Evolutionary conservation across 2,888 invertebrate species (phyloP).

Genomic region (Parnassius mnemosyne): DNA sequence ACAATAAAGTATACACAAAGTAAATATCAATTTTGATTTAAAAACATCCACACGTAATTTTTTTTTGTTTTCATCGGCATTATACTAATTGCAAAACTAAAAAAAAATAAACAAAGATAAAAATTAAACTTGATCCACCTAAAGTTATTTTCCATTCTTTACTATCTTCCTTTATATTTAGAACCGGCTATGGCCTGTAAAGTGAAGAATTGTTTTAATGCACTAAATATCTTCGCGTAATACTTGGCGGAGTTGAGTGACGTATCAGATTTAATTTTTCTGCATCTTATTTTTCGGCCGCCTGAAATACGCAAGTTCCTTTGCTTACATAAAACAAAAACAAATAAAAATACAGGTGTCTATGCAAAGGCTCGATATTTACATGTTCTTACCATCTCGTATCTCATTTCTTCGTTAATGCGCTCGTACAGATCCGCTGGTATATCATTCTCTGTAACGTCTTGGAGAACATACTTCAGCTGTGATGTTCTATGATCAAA

Average conservation of each 20-base stretch:
- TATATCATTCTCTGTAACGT: constrained; percentile 94
- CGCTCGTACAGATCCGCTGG: constrained; percentile 93
- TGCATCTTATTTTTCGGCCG: constrained; percentile 77
- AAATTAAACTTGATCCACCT: constrained; percentile 6
- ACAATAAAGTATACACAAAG: constrained; percentile 67
- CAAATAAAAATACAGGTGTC: constrained; percentile 35
- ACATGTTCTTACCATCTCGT: constrained; percentile 89
- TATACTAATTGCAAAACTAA: constrained; percentile 29
- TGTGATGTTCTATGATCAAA: constrained; percentile 85
- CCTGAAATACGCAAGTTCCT: constrained; percentile 63
- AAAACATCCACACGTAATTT: constrained; percentile 50
- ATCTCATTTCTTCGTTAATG: constrained; percentile 94
- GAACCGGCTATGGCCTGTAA: constrained; percentile 72
- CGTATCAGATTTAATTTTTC: constrained; percentile 71
- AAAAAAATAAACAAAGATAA: constrained; percentile 26
- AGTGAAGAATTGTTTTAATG: constrained; percentile 78
- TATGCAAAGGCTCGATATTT: constrained; percentile 59
- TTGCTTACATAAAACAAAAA: constrained; percentile 51
- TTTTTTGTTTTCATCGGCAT: constrained; percentile 40
- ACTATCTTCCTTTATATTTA: constrained; percentile 72
- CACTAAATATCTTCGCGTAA: constrained; percentile 72
- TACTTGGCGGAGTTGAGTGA: constrained; percentile 69
- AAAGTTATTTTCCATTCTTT: constrained; percentile 6
- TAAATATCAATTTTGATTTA: constrained; percentile 44
- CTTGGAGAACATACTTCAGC: constrained; percentile 91